Conservation (phyloP, 2,888 invertebrate species). For the Escarpia spicata region DNA sequence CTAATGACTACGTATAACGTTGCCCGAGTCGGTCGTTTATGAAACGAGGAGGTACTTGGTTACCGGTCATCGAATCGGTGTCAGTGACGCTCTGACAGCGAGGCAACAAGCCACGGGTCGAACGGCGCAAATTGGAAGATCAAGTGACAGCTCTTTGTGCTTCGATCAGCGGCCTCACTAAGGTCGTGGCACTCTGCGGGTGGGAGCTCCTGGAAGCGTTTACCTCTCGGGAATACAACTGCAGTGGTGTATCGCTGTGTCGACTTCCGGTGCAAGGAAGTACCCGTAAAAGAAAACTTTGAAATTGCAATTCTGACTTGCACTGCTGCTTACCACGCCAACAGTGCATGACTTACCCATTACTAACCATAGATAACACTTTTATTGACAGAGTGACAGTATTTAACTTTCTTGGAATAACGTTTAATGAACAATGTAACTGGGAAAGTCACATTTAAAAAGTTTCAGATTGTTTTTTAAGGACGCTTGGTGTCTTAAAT, state of each 20-base stretch:
- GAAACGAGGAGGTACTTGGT: not conserved
- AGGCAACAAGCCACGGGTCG: not conserved
- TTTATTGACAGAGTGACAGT: too few relatives aligned
- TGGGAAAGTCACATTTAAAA: too few relatives aligned
- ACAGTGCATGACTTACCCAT: too few relatives aligned
- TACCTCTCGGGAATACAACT: not conserved
- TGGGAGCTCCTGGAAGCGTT: not conserved
- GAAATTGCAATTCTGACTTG: too few relatives aligned
- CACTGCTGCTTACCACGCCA: too few relatives aligned
- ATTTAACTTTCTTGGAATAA: too few relatives aligned
- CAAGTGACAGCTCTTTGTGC: not conserved
- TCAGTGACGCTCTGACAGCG: not conserved
- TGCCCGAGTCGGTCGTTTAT: not conserved
- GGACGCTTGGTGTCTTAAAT: too few relatives aligned
- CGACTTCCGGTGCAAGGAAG: not conserved
- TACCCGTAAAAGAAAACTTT: too few relatives aligned
- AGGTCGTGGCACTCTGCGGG: not conserved
- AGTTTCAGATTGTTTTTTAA: too few relatives aligned
- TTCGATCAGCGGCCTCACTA: not conserved
- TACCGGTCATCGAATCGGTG: not conserved
- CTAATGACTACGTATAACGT: not conserved
- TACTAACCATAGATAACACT: too few relatives aligned
- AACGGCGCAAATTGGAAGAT: slow-evolving; percentile 3
- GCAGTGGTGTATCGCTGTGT: not conserved
- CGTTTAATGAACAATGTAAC: too few relatives aligned